phyloP scores from a whole-genome alignment of 1,140 invertebrate genomes.

The Drosophila punjabiensis region DNA sequence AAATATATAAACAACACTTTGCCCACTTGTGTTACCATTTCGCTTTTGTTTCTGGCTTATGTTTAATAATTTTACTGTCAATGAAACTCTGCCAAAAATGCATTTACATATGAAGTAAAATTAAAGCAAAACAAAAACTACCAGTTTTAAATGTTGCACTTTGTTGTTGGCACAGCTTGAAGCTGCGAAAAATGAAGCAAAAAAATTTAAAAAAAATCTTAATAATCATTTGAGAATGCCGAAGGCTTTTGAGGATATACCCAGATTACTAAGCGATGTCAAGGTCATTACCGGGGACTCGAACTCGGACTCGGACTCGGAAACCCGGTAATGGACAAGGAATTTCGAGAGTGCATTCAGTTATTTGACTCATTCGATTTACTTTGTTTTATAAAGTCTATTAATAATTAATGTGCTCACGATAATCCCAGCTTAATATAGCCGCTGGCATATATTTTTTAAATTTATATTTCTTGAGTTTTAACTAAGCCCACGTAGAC shows the following conservation, averaged over 20 bases:
- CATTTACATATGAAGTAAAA: slow-evolving; percentile 71
- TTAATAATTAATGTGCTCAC: slow-evolving; percentile 25
- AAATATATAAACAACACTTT: no score
- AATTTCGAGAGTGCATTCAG: slow-evolving; percentile 29
- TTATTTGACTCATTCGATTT: slow-evolving; percentile 10
- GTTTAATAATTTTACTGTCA: slow-evolving; percentile 63
- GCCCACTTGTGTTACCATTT: slow-evolving; percentile 14
- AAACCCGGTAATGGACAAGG: slow-evolving; percentile 14
- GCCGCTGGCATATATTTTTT: slow-evolving; percentile 26
- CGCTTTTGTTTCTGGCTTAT: slow-evolving; percentile 42
- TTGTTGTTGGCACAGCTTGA: slow-evolving; percentile 43
- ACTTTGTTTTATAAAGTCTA: slow-evolving; percentile 9
- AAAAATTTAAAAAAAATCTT: slow-evolving; percentile 21
- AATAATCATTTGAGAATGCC: slow-evolving; percentile 43
- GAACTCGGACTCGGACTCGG: not conserved
- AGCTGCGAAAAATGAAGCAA: slow-evolving; percentile 15
- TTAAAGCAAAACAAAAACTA: slow-evolving; percentile 38
- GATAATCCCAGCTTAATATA: slow-evolving; percentile 26
- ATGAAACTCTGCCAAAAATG: slow-evolving; percentile 65
- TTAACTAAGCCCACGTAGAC: no score
- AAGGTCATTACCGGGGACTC: slow-evolving; percentile 24
- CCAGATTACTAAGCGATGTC: slow-evolving; percentile 45
- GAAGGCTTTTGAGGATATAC: slow-evolving; percentile 40
- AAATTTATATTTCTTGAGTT: slow-evolving; percentile 4
- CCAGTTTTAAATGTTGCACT: slow-evolving; percentile 56